phyloP scores from a whole-genome alignment of 2,797 vertebrate species.

The Cygnus olor region DNA sequence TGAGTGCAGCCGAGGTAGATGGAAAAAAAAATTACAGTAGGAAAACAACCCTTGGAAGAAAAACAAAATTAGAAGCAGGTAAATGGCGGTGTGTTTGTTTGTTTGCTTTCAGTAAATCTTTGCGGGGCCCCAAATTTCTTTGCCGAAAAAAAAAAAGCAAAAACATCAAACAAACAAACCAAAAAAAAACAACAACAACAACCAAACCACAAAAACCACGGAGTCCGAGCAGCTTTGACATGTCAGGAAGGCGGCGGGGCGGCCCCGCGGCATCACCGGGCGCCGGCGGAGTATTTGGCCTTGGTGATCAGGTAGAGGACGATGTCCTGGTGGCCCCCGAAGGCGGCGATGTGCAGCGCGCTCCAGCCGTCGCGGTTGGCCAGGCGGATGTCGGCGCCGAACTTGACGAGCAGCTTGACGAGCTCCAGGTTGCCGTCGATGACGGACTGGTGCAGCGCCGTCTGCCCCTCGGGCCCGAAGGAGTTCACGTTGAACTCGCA shows the following conservation, averaged over 20 bases:
- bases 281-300: conserved; percentile 95
- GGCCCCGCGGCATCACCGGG: conserved; percentile 90
- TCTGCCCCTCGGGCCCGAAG: conserved; percentile 97
- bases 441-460: conserved; percentile 96
- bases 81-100: background rate
- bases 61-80: background rate
- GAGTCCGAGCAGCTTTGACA: background rate
- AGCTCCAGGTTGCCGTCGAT: conserved; percentile 98
- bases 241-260: background rate
- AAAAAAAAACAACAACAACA: too few relatives aligned
- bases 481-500: conserved; percentile 99
- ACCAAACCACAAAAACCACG: background rate
- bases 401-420: conserved; percentile 97
- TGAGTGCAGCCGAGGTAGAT: conserved; percentile 93
- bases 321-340: conserved; percentile 99
- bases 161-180: too few relatives aligned
- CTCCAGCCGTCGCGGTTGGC: conserved; percentile 99
- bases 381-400: conserved; percentile 95
- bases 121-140: conserved; percentile 78
- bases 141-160: conserved; percentile 20
- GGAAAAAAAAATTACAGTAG: conserved; percentile 80
- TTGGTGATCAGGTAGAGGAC: conserved; percentile 99
- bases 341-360: conserved; percentile 97
- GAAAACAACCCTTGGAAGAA: conserved; percentile 52
- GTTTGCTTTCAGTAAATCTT: background rate